A percentile compares a stretch with the other conserved stretches of the same genome.
Conservation (phyloP, 2,113 vertebrate genomes). For the Gopherus evgoodei region DNA sequence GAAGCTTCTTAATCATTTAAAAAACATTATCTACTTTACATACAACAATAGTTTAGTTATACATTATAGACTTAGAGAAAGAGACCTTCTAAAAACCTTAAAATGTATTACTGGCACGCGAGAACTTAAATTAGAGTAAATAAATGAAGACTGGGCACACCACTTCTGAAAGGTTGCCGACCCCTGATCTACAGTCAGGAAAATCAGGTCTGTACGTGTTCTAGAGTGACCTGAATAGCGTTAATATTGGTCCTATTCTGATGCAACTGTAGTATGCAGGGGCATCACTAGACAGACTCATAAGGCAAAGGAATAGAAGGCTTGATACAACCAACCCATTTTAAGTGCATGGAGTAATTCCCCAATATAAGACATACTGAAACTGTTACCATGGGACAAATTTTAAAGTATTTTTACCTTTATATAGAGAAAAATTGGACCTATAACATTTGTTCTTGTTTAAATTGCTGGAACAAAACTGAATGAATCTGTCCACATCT, state of each 20-base stretch:
- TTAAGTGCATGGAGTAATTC: not conserved
- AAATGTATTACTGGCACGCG: too few species aligned
- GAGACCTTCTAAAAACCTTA: too few species aligned
- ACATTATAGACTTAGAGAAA: too few species aligned
- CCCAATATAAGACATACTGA: too few species aligned
- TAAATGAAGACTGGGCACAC: too few species aligned
- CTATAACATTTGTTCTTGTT: not conserved
- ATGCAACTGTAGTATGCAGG: not conserved
- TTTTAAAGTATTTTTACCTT: not conserved
- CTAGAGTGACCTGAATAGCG: not conserved
- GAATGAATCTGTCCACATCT: not conserved
- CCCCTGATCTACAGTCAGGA: not conserved
- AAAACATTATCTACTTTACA: too few species aligned
- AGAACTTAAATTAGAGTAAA: too few species aligned
- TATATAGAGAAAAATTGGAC: fast-evolving
- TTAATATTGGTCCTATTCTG: not conserved
- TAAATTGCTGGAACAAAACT: not conserved
- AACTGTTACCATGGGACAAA: not conserved
- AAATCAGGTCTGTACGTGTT: not conserved
- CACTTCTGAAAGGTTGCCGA: too few species aligned
- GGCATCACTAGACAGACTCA: not conserved
- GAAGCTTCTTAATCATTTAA: too few species aligned
- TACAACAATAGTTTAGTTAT: too few species aligned
- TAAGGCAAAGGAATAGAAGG: not conserved
- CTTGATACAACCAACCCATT: not conserved